Base-by-base conservation (phyloP, 2,797 vertebrate species). In the Sebastes nivosus region DNA sequence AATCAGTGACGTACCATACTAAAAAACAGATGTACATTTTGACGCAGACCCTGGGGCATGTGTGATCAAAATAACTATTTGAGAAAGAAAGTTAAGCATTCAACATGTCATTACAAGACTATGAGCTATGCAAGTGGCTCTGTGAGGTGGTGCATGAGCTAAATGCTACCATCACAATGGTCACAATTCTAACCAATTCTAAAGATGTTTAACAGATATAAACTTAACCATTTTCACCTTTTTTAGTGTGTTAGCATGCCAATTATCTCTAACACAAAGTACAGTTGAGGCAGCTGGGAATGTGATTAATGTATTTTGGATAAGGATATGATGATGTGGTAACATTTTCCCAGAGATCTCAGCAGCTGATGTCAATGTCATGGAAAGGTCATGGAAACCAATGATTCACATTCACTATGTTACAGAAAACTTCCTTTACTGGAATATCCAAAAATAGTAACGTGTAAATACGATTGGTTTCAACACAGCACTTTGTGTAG, bases 1-100 rank as follows among this genome's bases (percentile, higher is more conserved):
- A 54, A 61, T 67, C 20, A n/a, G 3, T 25, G n/a, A 68, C 1
- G 5, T 10, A 2, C 22, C 0, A 58, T 46, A 8, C 12, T 8
- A n/a, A 34, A 64, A 64, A 34, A 38, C 24, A 67, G 38, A 71
- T 77, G 29, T n/a, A n/a, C 6, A 67, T 46, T 22, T 61, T 52
- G 1, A 32, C 0, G 1, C 7, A 34, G 29, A 9, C 4, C 29
- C 36, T 24, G 1, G 9, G 12, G 4, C 20, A 1, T 18, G 2
- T 18, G 2, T n/a, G 2, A n/a, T 65, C 1, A 67, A 66, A 64
- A 30, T 75, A 52, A 18, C 27, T 16, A 2, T 13, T 3, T 84
- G 72, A 54, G 5, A 71, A 67, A n/a, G 9, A 25, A 57, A 42
- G 11, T 27, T 8, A 18, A 1, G 5, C 24, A 42, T 42, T 42